These are phyloP conservation scores for Halocynthia aurantium DNA, from an alignment of 23 tunicate genomes.

Conservation along the genomic window DNA sequence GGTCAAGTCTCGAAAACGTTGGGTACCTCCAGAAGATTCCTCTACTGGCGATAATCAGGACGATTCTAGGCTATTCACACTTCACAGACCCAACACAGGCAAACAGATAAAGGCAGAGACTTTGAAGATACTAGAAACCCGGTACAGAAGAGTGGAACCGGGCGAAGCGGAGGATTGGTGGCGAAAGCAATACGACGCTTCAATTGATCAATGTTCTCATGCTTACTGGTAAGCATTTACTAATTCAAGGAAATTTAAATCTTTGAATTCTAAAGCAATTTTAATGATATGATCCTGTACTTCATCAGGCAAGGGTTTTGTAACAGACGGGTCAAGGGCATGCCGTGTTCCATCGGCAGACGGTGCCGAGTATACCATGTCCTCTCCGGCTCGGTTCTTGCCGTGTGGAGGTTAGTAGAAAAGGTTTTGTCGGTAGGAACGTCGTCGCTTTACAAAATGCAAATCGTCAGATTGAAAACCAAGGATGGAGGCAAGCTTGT, in stretches of 20 bases:
- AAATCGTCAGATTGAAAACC: constrained; percentile 65
- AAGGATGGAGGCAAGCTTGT: constrained; percentile 48
- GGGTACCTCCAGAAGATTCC: constrained; percentile 4
- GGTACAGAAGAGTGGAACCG: constrained; percentile 31
- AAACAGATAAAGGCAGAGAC: constrained; percentile 51
- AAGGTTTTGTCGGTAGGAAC: constrained; percentile 29
- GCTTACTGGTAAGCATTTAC: constrained; percentile 40
- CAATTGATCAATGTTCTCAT: constrained; percentile 61
- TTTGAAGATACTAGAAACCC: constrained; percentile 16
- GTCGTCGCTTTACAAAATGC: constrained; percentile 57
- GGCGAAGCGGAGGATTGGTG: constrained; percentile 67
- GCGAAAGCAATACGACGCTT: constrained; percentile 43
- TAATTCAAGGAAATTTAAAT: neutral
- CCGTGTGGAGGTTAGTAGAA: constrained; percentile 63
- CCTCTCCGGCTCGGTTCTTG: constrained; percentile 65
- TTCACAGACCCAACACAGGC: constrained; percentile 76
- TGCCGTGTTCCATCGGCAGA: constrained; percentile 54
- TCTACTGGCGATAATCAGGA: neutral
- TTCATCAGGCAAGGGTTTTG: constrained; percentile 65
- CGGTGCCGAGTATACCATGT: constrained; percentile 73
- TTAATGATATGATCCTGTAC: too few species aligned
- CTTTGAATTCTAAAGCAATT: too few species aligned
- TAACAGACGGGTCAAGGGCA: constrained; percentile 4
- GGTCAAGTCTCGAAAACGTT: constrained; percentile 21
- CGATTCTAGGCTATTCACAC: constrained; percentile 12